phyloP scores from a whole-genome alignment of 2,113 vertebrate species.

The Bos indicus region DNA sequence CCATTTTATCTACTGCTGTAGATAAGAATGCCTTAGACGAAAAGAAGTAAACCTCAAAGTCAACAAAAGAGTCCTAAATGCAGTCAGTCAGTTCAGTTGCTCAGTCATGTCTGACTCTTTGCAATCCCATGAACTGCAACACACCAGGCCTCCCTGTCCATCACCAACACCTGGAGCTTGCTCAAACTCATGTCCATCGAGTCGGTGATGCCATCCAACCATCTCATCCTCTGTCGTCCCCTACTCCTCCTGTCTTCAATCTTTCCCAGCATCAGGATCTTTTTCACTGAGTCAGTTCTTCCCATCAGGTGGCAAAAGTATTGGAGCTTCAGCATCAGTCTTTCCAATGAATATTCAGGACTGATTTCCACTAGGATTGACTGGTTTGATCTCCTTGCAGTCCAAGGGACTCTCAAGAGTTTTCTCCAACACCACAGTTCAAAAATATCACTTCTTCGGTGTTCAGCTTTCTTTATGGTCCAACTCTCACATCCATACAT shows the following conservation, averaged over 20 bases:
- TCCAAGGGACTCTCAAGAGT: neutral
- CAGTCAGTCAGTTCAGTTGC: neutral
- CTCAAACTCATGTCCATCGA: neutral
- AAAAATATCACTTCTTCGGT: neutral
- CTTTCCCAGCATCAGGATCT: neutral
- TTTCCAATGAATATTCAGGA: neutral
- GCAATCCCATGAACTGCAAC: neutral
- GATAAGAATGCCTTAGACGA: neutral
- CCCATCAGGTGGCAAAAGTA: neutral
- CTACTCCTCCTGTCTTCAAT: neutral
- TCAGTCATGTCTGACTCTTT: neutral
- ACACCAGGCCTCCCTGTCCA: neutral
- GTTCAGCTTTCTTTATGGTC: neutral
- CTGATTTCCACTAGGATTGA: neutral
- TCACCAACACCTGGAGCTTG: neutral
- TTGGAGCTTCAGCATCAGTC: neutral
- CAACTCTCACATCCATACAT: neutral
- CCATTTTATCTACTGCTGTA: neutral
- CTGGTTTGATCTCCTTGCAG: neutral
- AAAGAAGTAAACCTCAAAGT: neutral
- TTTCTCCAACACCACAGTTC: neutral
- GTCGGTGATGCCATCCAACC: neutral
- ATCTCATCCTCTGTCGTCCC: neutral
- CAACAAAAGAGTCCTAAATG: neutral
- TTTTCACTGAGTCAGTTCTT: neutral